phyloP scores from a whole-genome alignment of 2,797 vertebrate species.

The Gallinago solitaria region DNA sequence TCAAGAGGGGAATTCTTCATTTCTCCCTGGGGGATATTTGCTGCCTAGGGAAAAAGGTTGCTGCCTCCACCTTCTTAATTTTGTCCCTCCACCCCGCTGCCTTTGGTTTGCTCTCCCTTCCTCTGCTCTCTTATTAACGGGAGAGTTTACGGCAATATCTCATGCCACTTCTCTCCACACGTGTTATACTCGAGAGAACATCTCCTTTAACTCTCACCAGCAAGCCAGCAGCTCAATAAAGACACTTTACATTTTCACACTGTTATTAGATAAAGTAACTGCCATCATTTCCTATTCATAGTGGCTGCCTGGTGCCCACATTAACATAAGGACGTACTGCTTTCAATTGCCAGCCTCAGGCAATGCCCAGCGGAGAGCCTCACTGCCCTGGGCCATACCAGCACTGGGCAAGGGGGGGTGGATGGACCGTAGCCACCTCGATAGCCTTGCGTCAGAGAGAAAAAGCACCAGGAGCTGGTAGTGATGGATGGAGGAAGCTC shows the following conservation, averaged over 20 bases:
- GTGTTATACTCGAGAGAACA: neutral
- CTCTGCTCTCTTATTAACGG: neutral
- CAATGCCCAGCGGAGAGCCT: neutral
- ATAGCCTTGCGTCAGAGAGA: rapidly evolving
- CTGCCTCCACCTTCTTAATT: neutral
- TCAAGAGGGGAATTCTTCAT: conserved; percentile 1
- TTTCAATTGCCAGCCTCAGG: neutral
- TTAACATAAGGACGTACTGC: neutral
- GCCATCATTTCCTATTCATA: conserved; percentile 21
- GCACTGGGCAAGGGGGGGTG: neutral
- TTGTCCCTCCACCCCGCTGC: neutral
- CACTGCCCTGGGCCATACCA: neutral
- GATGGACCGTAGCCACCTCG: rapidly evolving
- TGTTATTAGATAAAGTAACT: conserved; percentile 44
- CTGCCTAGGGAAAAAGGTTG: neutral
- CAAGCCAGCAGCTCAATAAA: conserved; percentile 37
- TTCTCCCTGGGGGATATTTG: neutral
- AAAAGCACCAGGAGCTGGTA: neutral
- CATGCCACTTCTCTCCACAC: conserved; percentile 29
- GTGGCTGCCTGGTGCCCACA: conserved; percentile 11
- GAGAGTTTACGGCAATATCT: conserved; percentile 18
- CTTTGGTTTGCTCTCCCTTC: neutral
- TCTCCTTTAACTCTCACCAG: conserved; percentile 47
- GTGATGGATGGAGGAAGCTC: neutral
- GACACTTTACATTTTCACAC: conserved; percentile 29